Conservation (phyloP, 2,113 vertebrate genomes). For the Alouatta palliata region DNA sequence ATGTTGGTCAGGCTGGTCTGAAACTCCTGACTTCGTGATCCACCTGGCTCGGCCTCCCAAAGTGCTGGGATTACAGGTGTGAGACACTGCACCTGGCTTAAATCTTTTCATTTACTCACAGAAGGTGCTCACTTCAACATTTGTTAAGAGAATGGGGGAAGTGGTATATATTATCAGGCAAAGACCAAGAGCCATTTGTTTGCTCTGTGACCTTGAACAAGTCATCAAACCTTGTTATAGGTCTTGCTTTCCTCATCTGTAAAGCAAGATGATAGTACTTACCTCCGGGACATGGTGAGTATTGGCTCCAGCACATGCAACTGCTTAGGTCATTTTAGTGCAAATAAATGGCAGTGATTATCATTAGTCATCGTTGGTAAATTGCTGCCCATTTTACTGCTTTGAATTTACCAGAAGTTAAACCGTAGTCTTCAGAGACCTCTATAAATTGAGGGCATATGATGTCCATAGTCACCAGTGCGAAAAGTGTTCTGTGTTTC, state of each 20-base stretch:
- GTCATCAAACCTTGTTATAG: not conserved
- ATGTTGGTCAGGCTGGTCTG: too few relatives aligned
- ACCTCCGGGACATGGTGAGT: not conserved
- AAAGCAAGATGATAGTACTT: not conserved
- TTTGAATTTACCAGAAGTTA: not conserved
- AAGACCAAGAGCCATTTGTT: not conserved
- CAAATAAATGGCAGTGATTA: not conserved
- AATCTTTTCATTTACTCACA: not conserved
- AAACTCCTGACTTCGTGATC: too few relatives aligned
- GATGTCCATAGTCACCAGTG: not conserved
- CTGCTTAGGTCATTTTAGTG: not conserved
- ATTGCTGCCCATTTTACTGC: not conserved
- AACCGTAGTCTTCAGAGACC: not conserved
- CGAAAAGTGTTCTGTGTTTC: not conserved
- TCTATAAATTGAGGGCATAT: not conserved
- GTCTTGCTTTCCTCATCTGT: not conserved
- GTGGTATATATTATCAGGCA: not conserved
- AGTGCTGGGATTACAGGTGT: too few relatives aligned
- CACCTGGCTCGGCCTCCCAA: too few relatives aligned
- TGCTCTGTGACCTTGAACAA: not conserved
- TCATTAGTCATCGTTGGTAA: not conserved
- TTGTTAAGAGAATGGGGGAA: not conserved
- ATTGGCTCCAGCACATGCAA: not conserved
- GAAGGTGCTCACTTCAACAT: not conserved
- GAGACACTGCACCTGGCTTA: not conserved